Percentiles rank a stretch among this genome's conserved stretches.
Evolutionary conservation across 2,888 invertebrate species (phyloP).

Genomic region (Drosophila neotestacea): DNA sequence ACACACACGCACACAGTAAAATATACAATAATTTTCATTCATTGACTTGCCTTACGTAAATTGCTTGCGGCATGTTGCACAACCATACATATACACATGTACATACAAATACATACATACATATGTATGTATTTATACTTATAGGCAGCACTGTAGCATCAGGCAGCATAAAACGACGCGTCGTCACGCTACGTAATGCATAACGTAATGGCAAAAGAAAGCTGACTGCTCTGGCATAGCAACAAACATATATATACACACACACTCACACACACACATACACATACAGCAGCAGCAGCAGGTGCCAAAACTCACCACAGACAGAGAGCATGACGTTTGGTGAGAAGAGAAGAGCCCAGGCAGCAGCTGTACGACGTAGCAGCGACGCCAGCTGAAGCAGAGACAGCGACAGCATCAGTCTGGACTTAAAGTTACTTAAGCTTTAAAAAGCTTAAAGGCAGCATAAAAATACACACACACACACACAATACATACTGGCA

Average conservation of each 20-base stretch:
- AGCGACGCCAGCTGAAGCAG: background rate
- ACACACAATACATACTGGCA: background rate
- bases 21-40: constrained; percentile 44
- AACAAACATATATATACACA: constrained; percentile 22
- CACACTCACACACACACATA: constrained; percentile 7
- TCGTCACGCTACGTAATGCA: constrained; percentile 50
- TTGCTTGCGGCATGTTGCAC: constrained; percentile 42
- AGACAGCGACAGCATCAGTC: background rate
- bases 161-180: constrained; percentile 1
- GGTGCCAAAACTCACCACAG: constrained; percentile 68
- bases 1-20: constrained; percentile 5
- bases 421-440: constrained; percentile 45
- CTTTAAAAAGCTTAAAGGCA: constrained; percentile 51
- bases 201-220: constrained; percentile 49
- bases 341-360: background rate
- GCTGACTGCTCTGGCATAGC: constrained; percentile 37
- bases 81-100: constrained; percentile 19
- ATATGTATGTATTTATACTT: background rate
- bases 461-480: constrained; percentile 9
- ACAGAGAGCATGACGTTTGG: constrained; percentile 2
- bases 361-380: too few relatives aligned
- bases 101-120: constrained; percentile 13
- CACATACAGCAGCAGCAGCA: constrained; percentile 41
- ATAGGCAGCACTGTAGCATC: constrained; percentile 12
- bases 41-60: constrained; percentile 52